Evolutionary conservation across 2,888 invertebrate species (phyloP).

Genomic region (Scaptodrosophila latifasciaeformis): DNA sequence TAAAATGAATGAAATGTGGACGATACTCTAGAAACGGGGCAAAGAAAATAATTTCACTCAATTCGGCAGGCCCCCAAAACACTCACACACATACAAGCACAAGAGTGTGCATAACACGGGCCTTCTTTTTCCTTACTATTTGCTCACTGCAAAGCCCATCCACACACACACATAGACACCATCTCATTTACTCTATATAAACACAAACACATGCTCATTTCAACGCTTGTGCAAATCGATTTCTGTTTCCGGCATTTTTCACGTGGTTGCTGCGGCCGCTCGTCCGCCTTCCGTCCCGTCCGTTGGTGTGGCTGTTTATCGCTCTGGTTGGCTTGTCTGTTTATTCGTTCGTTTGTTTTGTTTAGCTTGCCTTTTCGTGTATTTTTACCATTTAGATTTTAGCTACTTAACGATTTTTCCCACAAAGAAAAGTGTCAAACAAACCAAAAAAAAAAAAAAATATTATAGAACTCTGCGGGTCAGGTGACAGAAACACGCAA

Average conservation of each 20-base stretch:
- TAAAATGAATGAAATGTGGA: too few relatives aligned
- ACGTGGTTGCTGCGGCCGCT: constrained; percentile 63
- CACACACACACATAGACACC: constrained; percentile 13
- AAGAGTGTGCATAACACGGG: constrained; percentile 6
- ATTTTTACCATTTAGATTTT: constrained; percentile 50
- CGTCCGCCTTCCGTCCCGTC: background rate
- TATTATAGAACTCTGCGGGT: constrained; percentile 12
- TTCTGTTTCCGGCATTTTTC: constrained; percentile 74
- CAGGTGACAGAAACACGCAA: constrained; percentile 28
- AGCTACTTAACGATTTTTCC: constrained; percentile 65
- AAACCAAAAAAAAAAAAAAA: constrained; percentile 19
- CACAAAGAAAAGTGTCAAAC: too few relatives aligned
- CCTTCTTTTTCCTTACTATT: constrained; percentile 19
- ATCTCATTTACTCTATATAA: constrained; percentile 5
- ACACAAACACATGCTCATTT: constrained; percentile 31
- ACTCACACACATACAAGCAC: too few relatives aligned
- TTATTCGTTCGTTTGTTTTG: background rate
- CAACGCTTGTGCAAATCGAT: constrained; percentile 66
- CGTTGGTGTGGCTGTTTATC: too few relatives aligned
- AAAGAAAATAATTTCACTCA: too few relatives aligned
- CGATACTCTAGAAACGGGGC: too few relatives aligned
- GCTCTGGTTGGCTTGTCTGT: constrained; percentile 12
- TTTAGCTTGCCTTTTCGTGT: constrained; percentile 44
- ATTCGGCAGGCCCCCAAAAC: too few relatives aligned
- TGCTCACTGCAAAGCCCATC: constrained; percentile 15